These are phyloP conservation scores for Odontamblyopus rebecca DNA, from an alignment of 2,797 vertebrate species.

Conservation along the genomic window DNA sequence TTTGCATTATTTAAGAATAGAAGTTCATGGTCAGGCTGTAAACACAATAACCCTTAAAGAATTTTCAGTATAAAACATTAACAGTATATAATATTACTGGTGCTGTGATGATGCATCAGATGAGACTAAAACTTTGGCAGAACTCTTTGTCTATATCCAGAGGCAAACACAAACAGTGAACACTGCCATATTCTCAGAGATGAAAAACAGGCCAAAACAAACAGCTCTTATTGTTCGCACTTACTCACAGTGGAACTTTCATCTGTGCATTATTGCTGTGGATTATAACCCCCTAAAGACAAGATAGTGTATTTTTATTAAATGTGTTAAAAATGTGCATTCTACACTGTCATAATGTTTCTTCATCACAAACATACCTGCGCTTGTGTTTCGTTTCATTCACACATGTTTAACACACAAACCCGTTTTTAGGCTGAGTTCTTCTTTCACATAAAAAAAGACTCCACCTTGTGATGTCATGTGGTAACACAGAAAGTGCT, in stretches of 20 bases:
- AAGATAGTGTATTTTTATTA: not conserved
- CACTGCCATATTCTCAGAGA: slow-evolving; percentile 9
- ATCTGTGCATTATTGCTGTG: slow-evolving; percentile 10
- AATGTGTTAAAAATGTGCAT: not conserved
- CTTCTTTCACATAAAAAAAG: too few relatives aligned
- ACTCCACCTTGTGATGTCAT: too few relatives aligned
- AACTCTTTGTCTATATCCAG: not conserved
- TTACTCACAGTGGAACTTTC: slow-evolving; percentile 5
- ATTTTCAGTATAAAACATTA: not conserved
- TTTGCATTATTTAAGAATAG: not conserved
- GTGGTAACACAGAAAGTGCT: too few relatives aligned
- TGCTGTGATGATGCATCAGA: slow-evolving; percentile 1
- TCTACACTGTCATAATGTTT: too few relatives aligned
- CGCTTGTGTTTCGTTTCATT: too few relatives aligned
- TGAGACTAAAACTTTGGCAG: slow-evolving; percentile 7
- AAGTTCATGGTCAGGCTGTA: not conserved
- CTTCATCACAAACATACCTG: too few relatives aligned
- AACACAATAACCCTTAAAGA: not conserved
- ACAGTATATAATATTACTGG: not conserved
- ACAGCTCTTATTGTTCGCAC: slow-evolving; percentile 14
- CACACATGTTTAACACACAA: too few relatives aligned
- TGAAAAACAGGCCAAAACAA: slow-evolving; percentile 17
- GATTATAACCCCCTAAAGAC: slow-evolving; percentile 3
- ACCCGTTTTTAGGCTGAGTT: too few relatives aligned
- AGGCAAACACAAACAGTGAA: slow-evolving; percentile 17